phyloP scores from a whole-genome alignment of 2,113 vertebrate genomes.

The Laticauda colubrina region DNA sequence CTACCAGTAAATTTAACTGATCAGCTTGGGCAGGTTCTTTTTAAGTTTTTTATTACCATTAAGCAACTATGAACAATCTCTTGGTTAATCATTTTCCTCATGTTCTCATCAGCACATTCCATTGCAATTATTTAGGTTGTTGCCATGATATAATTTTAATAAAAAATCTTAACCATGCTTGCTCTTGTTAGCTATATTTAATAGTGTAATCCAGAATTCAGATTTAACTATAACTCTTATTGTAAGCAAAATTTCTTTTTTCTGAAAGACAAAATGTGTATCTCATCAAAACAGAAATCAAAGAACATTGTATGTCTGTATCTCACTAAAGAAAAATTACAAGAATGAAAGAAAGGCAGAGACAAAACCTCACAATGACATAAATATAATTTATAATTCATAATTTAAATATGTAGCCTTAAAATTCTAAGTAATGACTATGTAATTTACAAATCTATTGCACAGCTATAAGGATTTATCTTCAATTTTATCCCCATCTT shows the following conservation, averaged over 20 bases:
- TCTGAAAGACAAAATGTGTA: neutral
- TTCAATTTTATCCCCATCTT: constrained; percentile 7
- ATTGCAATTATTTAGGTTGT: neutral
- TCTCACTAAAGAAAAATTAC: neutral
- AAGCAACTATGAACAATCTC: no score
- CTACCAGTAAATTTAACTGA: no score
- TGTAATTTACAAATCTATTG: neutral
- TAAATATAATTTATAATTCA: neutral
- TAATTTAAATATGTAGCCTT: neutral
- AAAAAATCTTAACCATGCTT: neutral
- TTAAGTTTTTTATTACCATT: no score
- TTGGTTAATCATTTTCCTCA: no score
- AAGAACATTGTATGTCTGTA: neutral
- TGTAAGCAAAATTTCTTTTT: neutral
- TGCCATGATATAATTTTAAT: neutral
- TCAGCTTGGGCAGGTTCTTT: no score
- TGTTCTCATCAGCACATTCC: no score
- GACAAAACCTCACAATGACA: no score
- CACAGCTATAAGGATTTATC: neutral
- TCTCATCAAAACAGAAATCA: neutral
- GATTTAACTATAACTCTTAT: neutral
- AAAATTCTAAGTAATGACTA: neutral
- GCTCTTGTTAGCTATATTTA: neutral
- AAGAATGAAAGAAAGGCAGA: neutral
- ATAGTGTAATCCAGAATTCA: neutral